These are phyloP conservation scores for Sinocyclocheilus anophthalmus DNA, from an alignment of 2,113 vertebrate species.

Conservation along the genomic window DNA sequence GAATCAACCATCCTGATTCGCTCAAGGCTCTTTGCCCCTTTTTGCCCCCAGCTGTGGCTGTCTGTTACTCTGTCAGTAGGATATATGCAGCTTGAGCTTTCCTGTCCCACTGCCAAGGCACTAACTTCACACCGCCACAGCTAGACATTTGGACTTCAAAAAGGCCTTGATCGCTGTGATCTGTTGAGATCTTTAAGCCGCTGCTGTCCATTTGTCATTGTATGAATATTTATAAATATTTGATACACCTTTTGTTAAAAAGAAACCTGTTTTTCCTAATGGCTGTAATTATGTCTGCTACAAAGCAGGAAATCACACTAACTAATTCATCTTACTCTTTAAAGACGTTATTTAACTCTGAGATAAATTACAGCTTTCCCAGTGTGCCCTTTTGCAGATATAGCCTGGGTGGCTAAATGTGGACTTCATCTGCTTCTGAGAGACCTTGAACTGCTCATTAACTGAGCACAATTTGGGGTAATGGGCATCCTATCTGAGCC, in stretches of 20 bases:
- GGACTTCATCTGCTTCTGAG: constrained; percentile 43
- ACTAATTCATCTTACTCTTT: constrained; percentile 14
- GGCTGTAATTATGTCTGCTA: constrained; percentile 39
- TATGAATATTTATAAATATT: constrained; percentile 18
- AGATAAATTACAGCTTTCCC: constrained; percentile 59
- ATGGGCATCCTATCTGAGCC: constrained; percentile 46
- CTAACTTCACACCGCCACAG: not conserved
- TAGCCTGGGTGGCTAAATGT: constrained; percentile 28
- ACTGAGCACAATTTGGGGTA: constrained; percentile 41
- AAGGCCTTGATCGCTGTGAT: not conserved
- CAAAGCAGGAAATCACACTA: constrained; percentile 38
- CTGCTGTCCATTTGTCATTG: not conserved
- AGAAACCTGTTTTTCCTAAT: constrained; percentile 22
- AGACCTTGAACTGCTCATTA: constrained; percentile 57
- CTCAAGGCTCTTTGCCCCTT: not conserved
- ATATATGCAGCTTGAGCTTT: constrained; percentile 14
- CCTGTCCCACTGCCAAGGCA: not conserved
- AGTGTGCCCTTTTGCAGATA: not conserved
- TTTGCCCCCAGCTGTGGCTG: constrained; percentile 60
- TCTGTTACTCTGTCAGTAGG: constrained; percentile 32
- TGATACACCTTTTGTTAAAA: not conserved
- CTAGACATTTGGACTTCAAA: not conserved
- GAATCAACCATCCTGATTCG: constrained; percentile 7
- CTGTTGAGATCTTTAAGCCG: not conserved
- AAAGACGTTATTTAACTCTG: constrained; percentile 47